phyloP scores from a whole-genome alignment of 1,140 invertebrate genomes.

The Megalonaias nervosa region DNA sequence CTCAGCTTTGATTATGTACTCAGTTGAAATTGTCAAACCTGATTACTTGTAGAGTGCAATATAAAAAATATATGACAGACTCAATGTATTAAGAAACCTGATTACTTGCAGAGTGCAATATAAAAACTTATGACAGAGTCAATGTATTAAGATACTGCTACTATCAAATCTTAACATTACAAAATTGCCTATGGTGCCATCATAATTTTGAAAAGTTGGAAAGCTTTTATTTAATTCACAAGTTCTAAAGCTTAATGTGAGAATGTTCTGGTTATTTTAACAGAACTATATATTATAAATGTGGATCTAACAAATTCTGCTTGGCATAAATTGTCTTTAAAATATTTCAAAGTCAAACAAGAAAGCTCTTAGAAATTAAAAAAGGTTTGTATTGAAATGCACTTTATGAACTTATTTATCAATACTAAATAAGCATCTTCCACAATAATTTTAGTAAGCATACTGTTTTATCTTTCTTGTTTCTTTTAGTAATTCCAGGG shows the following conservation, averaged over 20 bases:
- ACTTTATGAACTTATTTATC: not conserved
- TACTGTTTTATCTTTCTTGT: not conserved
- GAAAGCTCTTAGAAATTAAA: not conserved
- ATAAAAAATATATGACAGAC: too few species aligned
- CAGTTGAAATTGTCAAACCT: too few species aligned
- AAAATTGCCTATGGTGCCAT: not conserved
- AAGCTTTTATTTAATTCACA: not conserved
- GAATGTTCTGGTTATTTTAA: not conserved
- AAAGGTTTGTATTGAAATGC: not conserved
- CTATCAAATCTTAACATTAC: not conserved
- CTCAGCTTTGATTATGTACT: too few species aligned
- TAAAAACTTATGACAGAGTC: too few species aligned
- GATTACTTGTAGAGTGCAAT: too few species aligned
- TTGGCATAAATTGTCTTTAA: not conserved
- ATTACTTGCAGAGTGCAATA: too few species aligned
- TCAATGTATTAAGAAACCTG: not conserved
- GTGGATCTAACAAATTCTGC: not conserved
- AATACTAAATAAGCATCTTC: not conserved
- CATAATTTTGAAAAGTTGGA: not conserved
- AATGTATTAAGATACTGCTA: not conserved
- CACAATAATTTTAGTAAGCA: not conserved
- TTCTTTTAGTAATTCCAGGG: constrained; percentile 15
- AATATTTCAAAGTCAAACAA: not conserved
- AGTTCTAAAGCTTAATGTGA: not conserved
- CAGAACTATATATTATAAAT: not conserved